Conservation (phyloP, 2,113 vertebrate species). For the Pogona vitticeps region DNA sequence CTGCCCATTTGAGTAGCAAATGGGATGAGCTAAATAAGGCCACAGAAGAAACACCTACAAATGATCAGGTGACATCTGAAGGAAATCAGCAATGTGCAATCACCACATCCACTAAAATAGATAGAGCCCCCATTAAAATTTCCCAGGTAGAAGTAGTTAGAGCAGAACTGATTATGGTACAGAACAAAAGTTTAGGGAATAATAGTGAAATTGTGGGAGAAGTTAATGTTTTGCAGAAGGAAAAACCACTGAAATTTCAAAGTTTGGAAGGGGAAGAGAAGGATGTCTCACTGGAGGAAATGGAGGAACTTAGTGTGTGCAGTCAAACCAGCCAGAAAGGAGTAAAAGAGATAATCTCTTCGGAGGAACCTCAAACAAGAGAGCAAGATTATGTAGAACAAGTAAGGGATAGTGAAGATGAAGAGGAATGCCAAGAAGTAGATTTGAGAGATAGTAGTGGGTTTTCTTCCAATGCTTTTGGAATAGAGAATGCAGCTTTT, state of each 20-base stretch:
- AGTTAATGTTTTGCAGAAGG: constrained; percentile 67
- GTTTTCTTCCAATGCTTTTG: constrained; percentile 77
- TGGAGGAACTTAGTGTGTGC: not conserved
- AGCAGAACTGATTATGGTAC: constrained; percentile 79
- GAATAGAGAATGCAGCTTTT: constrained; percentile 91
- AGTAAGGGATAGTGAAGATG: constrained; percentile 59
- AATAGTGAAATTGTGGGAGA: constrained; percentile 71
- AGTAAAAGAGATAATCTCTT: constrained; percentile 11
- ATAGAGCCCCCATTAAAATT: constrained; percentile 53
- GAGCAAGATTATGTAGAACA: constrained; percentile 42
- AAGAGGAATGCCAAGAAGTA: constrained; percentile 59
- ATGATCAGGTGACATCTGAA: constrained; percentile 32
- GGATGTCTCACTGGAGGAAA: constrained; percentile 26
- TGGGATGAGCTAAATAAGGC: not conserved
- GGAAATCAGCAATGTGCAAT: constrained; percentile 6
- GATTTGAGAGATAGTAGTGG: constrained; percentile 62
- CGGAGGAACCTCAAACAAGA: constrained; percentile 4
- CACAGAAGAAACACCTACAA: constrained; percentile 40
- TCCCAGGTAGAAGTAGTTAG: constrained; percentile 70
- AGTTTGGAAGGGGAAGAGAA: constrained; percentile 40
- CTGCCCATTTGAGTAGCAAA: constrained; percentile 8
- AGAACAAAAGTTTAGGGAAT: constrained; percentile 84
- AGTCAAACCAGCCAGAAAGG: not conserved
- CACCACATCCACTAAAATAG: constrained; percentile 28
- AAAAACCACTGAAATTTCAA: constrained; percentile 35